Conservation (phyloP, 2,113 vertebrate genomes). For the Rallus limicola region DNA sequence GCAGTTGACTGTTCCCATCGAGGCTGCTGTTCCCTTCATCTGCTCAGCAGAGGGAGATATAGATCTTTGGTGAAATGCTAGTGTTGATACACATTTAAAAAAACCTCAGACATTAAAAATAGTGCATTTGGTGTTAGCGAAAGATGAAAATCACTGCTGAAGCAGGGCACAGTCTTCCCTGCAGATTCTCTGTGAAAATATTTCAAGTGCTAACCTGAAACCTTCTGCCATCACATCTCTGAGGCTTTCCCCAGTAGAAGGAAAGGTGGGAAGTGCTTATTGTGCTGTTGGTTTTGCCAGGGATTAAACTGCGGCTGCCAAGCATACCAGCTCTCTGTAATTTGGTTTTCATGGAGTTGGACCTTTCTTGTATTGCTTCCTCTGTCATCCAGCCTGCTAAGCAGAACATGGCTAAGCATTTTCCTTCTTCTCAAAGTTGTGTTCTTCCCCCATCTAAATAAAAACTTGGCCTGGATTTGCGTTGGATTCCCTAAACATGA, state of each 20-base stretch:
- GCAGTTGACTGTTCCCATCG: slow-evolving; percentile 11
- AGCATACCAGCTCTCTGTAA: not conserved
- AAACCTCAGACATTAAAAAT: not conserved
- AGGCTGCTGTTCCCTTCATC: slow-evolving; percentile 36
- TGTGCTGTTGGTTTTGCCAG: not conserved
- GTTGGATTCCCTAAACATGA: not conserved
- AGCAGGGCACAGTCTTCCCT: not conserved
- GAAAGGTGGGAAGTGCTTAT: not conserved
- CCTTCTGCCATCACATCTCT: not conserved
- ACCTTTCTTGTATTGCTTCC: not conserved
- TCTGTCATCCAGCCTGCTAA: not conserved
- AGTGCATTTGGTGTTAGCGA: not conserved
- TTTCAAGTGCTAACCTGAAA: not conserved
- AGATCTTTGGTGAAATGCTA: slow-evolving; percentile 48
- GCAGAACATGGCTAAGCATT: not conserved
- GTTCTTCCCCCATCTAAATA: not conserved
- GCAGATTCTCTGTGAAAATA: not conserved
- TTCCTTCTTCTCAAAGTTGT: not conserved
- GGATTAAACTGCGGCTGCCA: not conserved
- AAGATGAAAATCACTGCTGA: not conserved
- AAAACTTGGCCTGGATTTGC: not conserved
- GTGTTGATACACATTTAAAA: not conserved
- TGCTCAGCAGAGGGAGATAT: slow-evolving; percentile 61
- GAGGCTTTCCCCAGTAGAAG: not conserved
- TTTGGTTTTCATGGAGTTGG: not conserved